A percentile compares a stretch with the other conserved stretches of the same genome.
Conservation (phyloP, 2,797 vertebrate genomes). For the Crypturellus tataupa region DNA sequence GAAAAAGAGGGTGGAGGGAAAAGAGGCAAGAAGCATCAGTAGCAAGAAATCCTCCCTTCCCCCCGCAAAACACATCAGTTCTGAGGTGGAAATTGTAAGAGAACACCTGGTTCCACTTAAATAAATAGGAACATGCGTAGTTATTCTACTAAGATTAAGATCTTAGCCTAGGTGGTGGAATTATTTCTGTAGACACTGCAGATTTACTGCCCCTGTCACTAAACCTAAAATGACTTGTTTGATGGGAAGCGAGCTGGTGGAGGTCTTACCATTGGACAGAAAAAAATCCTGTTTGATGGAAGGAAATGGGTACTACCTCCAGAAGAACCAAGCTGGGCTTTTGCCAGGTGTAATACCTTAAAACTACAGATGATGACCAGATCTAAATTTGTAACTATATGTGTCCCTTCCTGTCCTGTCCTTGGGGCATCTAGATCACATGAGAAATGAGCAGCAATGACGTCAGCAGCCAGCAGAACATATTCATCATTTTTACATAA, state of each 20-base stretch:
- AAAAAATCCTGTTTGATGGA: background rate
- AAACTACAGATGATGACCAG: fast-evolving
- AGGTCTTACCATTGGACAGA: background rate
- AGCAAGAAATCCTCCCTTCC: background rate
- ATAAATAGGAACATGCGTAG: background rate
- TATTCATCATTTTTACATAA: background rate
- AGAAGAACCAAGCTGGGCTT: background rate
- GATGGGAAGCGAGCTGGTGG: background rate
- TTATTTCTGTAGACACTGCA: background rate
- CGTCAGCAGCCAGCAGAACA: background rate
- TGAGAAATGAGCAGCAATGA: background rate
- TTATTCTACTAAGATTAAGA: background rate
- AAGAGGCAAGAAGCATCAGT: background rate
- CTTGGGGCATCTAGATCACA: background rate
- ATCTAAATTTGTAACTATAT: background rate
- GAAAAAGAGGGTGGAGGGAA: background rate
- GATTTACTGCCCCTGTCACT: background rate
- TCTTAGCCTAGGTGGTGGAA: background rate
- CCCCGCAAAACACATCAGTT: background rate
- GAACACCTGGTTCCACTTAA: background rate
- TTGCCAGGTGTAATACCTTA: background rate
- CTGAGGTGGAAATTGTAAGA: background rate
- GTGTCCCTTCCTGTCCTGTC: background rate
- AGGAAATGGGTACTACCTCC: background rate
- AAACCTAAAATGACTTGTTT: background rate